Percentiles rank a stretch among this genome's conserved stretches.
Evolutionary conservation across 2,797 vertebrate species (phyloP).

Genomic region (Aphelocoma californica): DNA sequence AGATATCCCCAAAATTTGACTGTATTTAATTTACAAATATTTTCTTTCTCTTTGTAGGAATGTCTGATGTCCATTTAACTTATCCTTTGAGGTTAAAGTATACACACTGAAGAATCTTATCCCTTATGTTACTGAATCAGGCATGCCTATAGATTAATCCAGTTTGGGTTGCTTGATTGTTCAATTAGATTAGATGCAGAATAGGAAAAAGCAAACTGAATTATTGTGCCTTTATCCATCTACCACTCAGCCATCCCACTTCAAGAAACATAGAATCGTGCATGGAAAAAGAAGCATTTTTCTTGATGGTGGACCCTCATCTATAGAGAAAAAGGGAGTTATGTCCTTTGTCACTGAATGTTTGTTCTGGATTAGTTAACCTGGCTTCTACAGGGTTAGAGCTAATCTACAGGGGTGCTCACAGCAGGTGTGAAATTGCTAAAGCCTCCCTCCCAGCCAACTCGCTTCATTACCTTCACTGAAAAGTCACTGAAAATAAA

Average conservation of each 20-base stretch:
- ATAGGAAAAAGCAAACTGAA: neutral
- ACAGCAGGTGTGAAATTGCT: neutral
- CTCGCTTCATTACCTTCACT: neutral
- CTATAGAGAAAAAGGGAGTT: neutral
- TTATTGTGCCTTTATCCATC: neutral
- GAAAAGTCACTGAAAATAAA: neutral
- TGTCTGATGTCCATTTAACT: neutral
- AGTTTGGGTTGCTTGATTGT: neutral
- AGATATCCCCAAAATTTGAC: neutral
- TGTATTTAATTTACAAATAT: neutral
- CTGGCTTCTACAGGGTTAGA: neutral
- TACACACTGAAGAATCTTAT: neutral
- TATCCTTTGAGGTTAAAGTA: neutral
- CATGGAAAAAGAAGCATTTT: neutral
- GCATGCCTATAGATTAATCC: neutral
- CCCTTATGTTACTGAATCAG: neutral
- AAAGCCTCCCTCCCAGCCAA: neutral
- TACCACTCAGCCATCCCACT: neutral
- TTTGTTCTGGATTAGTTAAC: neutral
- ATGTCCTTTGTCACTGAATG: neutral
- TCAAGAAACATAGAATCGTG: neutral
- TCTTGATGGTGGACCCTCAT: neutral
- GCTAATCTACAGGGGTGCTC: neutral
- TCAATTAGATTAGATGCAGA: neutral
- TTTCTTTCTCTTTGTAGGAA: neutral